Conservation (phyloP, 2,797 vertebrate species). For the Phoebastria nigripes region DNA sequence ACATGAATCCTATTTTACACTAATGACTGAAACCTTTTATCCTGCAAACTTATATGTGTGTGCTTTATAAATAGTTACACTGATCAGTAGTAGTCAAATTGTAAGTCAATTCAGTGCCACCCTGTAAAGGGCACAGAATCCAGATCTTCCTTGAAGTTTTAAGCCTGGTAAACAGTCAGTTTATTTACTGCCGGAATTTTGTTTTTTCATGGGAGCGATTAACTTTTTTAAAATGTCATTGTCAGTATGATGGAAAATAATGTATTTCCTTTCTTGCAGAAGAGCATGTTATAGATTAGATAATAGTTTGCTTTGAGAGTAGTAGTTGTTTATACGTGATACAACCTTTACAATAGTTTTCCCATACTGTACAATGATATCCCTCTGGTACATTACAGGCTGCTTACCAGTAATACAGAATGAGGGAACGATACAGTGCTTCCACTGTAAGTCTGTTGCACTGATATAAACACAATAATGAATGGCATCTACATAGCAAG, state of each 20-base stretch:
- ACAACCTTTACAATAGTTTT: not conserved
- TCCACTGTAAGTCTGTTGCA: not conserved
- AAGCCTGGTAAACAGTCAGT: not conserved
- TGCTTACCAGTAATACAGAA: not conserved
- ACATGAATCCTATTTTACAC: not conserved
- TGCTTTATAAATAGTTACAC: not conserved
- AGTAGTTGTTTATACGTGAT: not conserved
- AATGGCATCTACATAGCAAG: not conserved
- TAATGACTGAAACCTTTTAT: not conserved
- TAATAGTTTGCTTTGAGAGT: not conserved
- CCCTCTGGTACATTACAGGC: not conserved
- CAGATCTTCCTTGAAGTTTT: not conserved
- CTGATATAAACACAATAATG: not conserved
- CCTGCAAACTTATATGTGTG: not conserved
- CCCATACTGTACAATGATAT: not conserved
- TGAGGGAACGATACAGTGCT: not conserved
- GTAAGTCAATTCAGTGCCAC: not conserved
- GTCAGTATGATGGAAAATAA: not conserved
- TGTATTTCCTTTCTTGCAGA: not conserved
- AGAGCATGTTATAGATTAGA: not conserved
- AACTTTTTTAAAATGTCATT: not conserved
- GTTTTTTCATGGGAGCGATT: not conserved
- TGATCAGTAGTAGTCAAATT: not conserved
- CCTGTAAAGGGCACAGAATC: not conserved
- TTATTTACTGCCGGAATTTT: not conserved